Evolutionary conservation across 2,797 vertebrate genomes (phyloP), one percentile per base, ranked within the genome.

Genomic region (Phoxinus dragarum): DNA sequence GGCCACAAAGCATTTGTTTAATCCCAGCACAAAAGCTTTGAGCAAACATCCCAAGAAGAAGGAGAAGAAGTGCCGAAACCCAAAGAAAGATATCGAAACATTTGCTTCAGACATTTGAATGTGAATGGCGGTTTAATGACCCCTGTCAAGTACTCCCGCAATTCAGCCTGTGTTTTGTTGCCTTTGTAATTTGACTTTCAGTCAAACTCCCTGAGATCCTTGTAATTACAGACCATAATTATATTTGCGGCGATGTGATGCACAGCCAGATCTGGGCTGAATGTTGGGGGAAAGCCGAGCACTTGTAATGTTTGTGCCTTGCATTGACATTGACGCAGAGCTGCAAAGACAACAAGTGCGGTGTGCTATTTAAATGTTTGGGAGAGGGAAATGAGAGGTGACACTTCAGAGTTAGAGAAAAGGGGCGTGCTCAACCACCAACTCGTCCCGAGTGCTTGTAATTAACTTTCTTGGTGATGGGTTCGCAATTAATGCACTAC

Each of bases 101-200:
- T n/a, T n/a, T n/a, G 88, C 92, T 94, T 89, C 91, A 92, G 91
- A 92, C 93, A 96, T 96, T 96, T 96, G 93, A 96, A 96, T 96
- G 89, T 94, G 93, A 96, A 96, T 95, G 92, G 94, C 84, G 91
- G 92, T 93, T 94, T 96, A 97, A 97, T 94, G 90, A 95, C 95
- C 95, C 95, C 95, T 93, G 93, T 94, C 94, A 92, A 94, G 92
- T 89, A 92, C 94, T 93, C 92, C 92, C 91, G 92, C 93, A 93
- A 91, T 93, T 94, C 95, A 96, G 96, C 96, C 95, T 93, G 89
- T 94, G 93, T 96, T 95, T 94, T 94, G 91, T 92, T 92, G 92
- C 92, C 91, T 93, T 94, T 93, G 92, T 93, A 93, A 94, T 94
- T 93, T 93, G 91, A 92, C 91, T 89, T 94, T 93, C 90, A 92